Conservation (phyloP, 2,888 invertebrate genomes). For the Callinectes sapidus region DNA sequence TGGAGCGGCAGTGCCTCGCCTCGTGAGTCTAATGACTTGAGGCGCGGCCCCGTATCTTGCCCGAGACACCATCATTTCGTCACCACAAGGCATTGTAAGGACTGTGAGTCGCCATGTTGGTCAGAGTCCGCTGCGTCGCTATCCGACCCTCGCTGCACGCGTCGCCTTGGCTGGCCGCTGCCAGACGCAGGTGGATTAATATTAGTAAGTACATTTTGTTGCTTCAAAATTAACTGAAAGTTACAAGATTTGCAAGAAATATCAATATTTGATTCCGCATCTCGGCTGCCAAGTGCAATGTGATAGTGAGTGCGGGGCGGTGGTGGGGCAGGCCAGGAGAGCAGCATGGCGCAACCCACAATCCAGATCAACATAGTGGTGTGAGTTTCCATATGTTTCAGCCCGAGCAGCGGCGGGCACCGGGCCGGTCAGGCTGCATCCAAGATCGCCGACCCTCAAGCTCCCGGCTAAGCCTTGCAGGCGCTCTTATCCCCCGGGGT, state of each 20-base stretch:
- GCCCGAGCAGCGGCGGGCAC: slow-evolving; percentile 42
- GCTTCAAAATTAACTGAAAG: not conserved
- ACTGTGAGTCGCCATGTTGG: slow-evolving; percentile 35
- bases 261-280: not conserved
- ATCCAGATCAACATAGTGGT: slow-evolving; percentile 42
- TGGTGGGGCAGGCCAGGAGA: not conserved
- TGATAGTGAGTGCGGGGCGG: not conserved
- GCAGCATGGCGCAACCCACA: not conserved
- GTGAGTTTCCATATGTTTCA: slow-evolving; percentile 57
- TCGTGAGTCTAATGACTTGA: not conserved
- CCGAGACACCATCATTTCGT: slow-evolving; percentile 25
- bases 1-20: not conserved
- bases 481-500: slow-evolving; percentile 51
- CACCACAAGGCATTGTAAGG: slow-evolving; percentile 27
- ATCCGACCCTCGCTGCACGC: not conserved
- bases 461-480: slow-evolving; percentile 49
- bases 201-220: not conserved
- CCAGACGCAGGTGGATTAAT: not conserved
- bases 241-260: not conserved
- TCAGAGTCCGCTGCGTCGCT: slow-evolving; percentile 15
- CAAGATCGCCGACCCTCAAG: slow-evolving; percentile 47
- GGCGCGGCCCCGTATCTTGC: slow-evolving; percentile 11
- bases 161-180: not conserved
- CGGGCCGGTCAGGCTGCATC: slow-evolving; percentile 44
- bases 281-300: not conserved